Conservation (phyloP, 2,113 vertebrate species). For the Zapus hudsonius region DNA sequence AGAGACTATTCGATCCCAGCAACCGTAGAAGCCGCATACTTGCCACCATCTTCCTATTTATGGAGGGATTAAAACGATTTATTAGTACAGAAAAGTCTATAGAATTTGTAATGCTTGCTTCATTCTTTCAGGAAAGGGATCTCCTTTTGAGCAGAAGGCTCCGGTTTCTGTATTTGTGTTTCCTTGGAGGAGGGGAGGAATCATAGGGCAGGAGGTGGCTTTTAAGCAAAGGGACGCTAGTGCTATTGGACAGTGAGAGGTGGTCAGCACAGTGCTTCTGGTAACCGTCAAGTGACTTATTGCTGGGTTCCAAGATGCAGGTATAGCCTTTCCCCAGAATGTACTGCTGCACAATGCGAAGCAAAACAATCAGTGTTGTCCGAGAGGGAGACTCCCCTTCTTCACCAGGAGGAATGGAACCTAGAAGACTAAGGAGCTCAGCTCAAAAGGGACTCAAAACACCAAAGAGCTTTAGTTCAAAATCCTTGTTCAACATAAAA, state of each 20-base stretch:
- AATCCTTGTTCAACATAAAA: constrained; percentile 9
- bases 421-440: background rate
- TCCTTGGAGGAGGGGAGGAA: constrained; percentile 31
- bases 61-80: constrained; percentile 41
- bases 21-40: constrained; percentile 64
- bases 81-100: constrained; percentile 72
- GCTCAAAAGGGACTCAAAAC: constrained; percentile 17
- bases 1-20: constrained; percentile 71
- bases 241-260: constrained; percentile 39
- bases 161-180: constrained; percentile 56
- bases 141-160: constrained; percentile 56
- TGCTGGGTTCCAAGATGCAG: constrained; percentile 29
- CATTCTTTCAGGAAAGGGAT: constrained; percentile 24
- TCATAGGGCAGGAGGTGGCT: constrained; percentile 46
- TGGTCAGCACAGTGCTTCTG: constrained; percentile 26
- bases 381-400: background rate
- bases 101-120: constrained; percentile 69
- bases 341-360: constrained; percentile 6
- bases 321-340: constrained; percentile 21
- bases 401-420: constrained; percentile 27
- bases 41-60: constrained; percentile 60
- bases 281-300: constrained; percentile 45
- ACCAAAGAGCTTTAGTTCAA: background rate
- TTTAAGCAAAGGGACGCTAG: constrained; percentile 57
- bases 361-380: constrained; percentile 17